Evolutionary conservation across 2,888 invertebrate species (phyloP).

Genomic region (Brachypalpus laphriformis): DNA sequence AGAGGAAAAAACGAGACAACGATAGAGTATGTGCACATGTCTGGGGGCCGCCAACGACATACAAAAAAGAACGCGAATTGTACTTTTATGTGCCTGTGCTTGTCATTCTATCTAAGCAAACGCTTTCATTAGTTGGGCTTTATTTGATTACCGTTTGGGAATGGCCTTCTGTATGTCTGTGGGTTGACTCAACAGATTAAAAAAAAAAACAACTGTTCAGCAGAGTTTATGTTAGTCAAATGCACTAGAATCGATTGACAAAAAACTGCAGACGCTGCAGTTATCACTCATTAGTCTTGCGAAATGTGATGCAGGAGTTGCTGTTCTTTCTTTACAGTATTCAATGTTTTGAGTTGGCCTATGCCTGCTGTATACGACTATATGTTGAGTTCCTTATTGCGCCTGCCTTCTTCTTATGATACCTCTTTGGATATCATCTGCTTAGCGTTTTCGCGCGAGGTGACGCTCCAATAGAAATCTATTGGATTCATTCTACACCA

Average conservation of each 20-base stretch:
- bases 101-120: neutral
- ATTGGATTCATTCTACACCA: too few species aligned
- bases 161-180: neutral
- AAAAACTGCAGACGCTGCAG: too few species aligned
- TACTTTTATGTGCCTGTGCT: neutral
- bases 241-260: neutral
- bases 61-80: neutral
- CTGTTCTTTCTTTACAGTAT: too few species aligned
- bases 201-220: neutral
- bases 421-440: too few species aligned
- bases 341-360: too few species aligned
- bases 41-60: neutral
- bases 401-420: too few species aligned
- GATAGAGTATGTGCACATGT: neutral
- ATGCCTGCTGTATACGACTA: too few species aligned
- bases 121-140: neutral
- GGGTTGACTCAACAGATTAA: neutral
- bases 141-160: neutral
- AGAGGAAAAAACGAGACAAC: constrained; percentile 49
- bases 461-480: too few species aligned
- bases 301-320: too few species aligned
- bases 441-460: too few species aligned
- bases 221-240: neutral
- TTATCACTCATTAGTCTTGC: too few species aligned
- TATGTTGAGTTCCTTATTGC: too few species aligned